Base-by-base conservation (phyloP, 2,888 invertebrate genomes). In the Chrysolina haemoptera region DNA sequence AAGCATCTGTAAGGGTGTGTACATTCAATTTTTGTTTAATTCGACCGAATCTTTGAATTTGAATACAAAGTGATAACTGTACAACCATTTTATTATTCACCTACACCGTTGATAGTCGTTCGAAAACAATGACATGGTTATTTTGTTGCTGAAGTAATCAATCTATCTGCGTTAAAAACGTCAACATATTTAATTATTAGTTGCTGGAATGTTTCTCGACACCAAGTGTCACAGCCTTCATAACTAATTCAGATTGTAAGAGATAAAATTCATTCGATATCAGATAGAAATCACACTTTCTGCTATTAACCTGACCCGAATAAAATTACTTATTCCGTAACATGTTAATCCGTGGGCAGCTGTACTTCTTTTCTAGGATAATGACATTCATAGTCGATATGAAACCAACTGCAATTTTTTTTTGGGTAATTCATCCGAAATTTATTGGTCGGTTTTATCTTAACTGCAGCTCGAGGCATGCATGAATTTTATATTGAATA, bases 251-350 rank as follows among this genome's bases (percentile, higher is more conserved):
- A 35, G 59, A 59, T 59, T 27, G 35, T 8, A 59, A 27, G 22
- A 22, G 59, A 59, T 59, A 27, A n/a, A 59, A 59, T 59, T 59
- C 59, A 59, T 59, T 59, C 59, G 16, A 59, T 59, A 59, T 22
- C 35, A 59, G 59, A 59, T 59, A 59, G 8, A 59, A 59, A 59
- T 27, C 59, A 59, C 59, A 35, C 59, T 59, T 59, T 59, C 59
- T 59, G 59, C 59, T 59, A 59, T 59, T 59, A 59, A 59, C 59
- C 59, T 35, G 59, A 27, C 59, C 59, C 59, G 35, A 35, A 59
- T 59, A 35, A 35, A 59, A 27, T 59, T 59, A 35, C 12, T 27
- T 59, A 59, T 59, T 59, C 35, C 59, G 59, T 59, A 59, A 59
- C n/a, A 27, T n/a, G 27, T 59, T n/a, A 11, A 35, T 59, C 35